Percentiles rank a stretch among this genome's conserved stretches.
phyloP scores from a whole-genome alignment of 2,113 vertebrate species.

The Trogon surrucura region DNA sequence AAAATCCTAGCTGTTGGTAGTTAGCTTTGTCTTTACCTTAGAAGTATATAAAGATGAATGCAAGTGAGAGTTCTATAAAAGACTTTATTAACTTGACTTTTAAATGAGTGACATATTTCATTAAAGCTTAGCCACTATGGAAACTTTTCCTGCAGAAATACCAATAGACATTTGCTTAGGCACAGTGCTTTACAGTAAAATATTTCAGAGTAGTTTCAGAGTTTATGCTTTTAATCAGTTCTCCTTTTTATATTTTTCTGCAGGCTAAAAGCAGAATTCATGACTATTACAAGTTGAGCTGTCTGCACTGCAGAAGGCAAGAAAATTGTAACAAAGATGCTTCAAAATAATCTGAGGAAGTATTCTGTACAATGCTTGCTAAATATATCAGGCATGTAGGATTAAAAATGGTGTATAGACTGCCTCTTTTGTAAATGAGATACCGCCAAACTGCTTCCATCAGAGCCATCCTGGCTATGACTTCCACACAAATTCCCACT shows the following conservation, averaged over 20 bases:
- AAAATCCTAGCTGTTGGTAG: background rate
- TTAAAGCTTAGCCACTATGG: background rate
- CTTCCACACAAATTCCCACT: background rate
- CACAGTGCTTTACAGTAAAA: background rate
- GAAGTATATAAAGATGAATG: background rate
- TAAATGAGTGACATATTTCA: background rate
- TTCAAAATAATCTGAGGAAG: background rate
- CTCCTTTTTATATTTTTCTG: background rate
- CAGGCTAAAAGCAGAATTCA: background rate
- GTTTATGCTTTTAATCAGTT: background rate
- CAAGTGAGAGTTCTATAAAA: background rate
- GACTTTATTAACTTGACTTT: background rate
- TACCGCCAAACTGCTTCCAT: background rate
- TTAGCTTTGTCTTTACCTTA: background rate
- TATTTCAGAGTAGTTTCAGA: background rate
- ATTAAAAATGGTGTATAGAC: background rate
- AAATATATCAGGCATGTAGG: background rate
- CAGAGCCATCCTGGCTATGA: background rate
- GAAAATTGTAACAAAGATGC: background rate
- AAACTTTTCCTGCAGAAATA: background rate
- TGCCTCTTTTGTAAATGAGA: background rate
- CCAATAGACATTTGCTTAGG: background rate
- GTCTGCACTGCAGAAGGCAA: background rate
- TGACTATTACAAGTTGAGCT: background rate
- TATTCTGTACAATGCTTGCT: background rate